phyloP scores from a whole-genome alignment of 2,113 vertebrate species.

The Athene noctua region DNA sequence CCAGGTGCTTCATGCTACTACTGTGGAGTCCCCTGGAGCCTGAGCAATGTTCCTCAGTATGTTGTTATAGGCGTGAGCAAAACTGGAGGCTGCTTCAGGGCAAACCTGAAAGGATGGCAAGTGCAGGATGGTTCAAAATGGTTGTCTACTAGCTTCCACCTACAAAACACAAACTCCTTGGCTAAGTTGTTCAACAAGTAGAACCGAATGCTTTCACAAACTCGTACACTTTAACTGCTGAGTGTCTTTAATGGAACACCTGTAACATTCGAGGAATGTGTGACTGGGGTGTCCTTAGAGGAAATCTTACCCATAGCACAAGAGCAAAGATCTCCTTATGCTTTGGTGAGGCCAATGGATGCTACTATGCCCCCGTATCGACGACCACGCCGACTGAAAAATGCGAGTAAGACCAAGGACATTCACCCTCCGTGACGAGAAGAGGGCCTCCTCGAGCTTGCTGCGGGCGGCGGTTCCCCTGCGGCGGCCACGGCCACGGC shows the following conservation, averaged over 20 bases:
- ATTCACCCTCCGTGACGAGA: no score
- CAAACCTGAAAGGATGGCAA: accelerated
- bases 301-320: accelerated
- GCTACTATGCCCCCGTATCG: accelerated
- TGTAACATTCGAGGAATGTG: accelerated
- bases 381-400: no score
- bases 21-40: accelerated
- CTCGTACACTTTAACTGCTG: accelerated
- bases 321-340: accelerated
- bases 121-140: accelerated
- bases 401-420: no score
- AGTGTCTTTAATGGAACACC: accelerated
- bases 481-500: no score
- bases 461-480: no score
- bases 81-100: accelerated
- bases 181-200: accelerated
- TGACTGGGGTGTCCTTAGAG: accelerated
- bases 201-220: accelerated
- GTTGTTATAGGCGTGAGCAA: accelerated
- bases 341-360: accelerated
- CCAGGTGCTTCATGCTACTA: accelerated
- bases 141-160: accelerated
- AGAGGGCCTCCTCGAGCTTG: no score
- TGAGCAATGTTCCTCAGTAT: accelerated
- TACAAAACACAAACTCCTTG: accelerated